Conservation (phyloP, 2,113 vertebrate genomes). For the Thinocorus orbignyianus region DNA sequence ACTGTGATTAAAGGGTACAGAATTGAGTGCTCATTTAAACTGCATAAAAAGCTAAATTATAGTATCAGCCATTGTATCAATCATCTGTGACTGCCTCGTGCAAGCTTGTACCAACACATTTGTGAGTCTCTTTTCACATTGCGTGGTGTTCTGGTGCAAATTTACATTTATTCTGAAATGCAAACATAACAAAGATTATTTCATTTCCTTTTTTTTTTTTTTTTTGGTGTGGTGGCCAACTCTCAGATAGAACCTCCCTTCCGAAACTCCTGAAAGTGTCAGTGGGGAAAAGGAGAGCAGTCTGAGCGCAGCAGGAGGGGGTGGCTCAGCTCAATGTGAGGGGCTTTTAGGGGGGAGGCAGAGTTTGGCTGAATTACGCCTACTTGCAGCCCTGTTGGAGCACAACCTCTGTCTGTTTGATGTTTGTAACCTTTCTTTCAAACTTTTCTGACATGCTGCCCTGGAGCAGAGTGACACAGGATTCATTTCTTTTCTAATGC, state of each 20-base stretch:
- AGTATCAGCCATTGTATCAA: slow-evolving; percentile 9
- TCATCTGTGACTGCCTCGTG: slow-evolving; percentile 20
- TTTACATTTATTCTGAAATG: not conserved
- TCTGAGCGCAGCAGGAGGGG: not conserved
- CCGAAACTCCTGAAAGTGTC: not conserved
- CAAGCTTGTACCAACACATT: not conserved
- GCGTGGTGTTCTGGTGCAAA: not conserved
- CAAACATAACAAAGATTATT: not conserved
- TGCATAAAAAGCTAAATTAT: slow-evolving; percentile 23
- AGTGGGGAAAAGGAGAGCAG: not conserved
- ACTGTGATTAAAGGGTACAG: slow-evolving; percentile 22
- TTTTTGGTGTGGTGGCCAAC: not conserved
- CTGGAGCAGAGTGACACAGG: not conserved
- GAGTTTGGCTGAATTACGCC: not conserved
- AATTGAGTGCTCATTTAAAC: slow-evolving; percentile 42
- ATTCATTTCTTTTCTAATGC: not conserved
- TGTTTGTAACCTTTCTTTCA: not conserved
- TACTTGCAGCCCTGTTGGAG: not conserved
- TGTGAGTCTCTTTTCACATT: not conserved
- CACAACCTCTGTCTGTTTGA: not conserved
- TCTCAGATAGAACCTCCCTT: not conserved
- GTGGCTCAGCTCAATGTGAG: not conserved
- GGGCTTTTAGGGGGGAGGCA: not conserved
- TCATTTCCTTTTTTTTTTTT: not conserved
- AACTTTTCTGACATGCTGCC: not conserved